phyloP scores from a whole-genome alignment of 2,113 vertebrate species.

The Poecilia latipinna region DNA sequence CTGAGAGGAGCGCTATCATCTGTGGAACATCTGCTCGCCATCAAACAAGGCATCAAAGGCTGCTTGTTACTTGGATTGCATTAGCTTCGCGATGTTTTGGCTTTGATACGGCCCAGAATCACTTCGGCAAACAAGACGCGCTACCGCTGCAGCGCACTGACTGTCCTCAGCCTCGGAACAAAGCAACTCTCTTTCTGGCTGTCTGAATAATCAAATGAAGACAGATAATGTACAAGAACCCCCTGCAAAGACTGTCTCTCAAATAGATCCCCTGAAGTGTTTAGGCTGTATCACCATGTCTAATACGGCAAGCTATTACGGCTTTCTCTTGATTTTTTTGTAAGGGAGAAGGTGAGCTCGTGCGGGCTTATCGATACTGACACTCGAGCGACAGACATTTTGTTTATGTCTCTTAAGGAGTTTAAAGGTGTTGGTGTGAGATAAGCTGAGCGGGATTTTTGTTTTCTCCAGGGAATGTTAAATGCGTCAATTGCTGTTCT shows the following conservation, averaged over 20 bases:
- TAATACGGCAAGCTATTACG: conserved; percentile 27
- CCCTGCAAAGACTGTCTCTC: conserved; percentile 26
- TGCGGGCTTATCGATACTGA: conserved; percentile 47
- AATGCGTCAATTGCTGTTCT: conserved; percentile 28
- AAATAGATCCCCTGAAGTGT: conserved; percentile 33
- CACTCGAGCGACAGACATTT: conserved; percentile 49
- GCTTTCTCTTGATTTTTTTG: conserved; percentile 28
- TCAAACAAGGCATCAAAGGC: conserved; percentile 64
- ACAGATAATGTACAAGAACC: conserved; percentile 47
- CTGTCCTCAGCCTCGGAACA: conserved; percentile 46
- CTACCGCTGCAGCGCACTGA: conserved; percentile 31
- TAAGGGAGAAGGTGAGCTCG: conserved; percentile 36
- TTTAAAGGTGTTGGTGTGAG: conserved; percentile 64
- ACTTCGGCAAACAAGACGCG: conserved; percentile 44
- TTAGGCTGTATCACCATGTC: conserved; percentile 19
- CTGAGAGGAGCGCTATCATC: conserved; percentile 40
- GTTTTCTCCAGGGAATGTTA: conserved; percentile 36
- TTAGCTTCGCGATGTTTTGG: conserved; percentile 57
- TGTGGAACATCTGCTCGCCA: conserved; percentile 62
- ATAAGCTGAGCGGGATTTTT: conserved; percentile 57
- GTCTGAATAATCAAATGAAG: conserved; percentile 69
- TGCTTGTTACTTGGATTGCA: conserved; percentile 58
- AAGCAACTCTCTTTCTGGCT: conserved; percentile 39
- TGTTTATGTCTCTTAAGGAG: conserved; percentile 53
- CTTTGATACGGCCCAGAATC: conserved; percentile 55